Conservation (phyloP, 2,113 vertebrate genomes). For the Manacus vitellinus region DNA sequence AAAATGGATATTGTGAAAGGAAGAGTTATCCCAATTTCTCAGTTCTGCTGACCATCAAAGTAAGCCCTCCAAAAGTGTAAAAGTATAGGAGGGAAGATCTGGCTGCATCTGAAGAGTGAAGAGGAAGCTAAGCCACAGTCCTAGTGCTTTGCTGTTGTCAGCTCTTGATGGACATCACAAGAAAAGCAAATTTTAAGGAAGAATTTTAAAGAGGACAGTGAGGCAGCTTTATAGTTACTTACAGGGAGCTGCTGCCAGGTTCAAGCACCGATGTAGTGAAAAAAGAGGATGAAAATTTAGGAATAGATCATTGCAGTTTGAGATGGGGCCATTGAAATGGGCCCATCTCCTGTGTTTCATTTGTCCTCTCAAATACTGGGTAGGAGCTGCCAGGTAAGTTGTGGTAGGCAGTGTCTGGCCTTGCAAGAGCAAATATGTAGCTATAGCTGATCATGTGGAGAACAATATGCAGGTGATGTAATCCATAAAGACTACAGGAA, state of each 20-base stretch:
- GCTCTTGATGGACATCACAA: not conserved
- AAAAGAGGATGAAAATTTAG: not conserved
- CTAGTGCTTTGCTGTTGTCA: not conserved
- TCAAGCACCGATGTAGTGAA: accelerated
- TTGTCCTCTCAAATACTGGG: not conserved
- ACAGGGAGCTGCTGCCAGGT: not conserved
- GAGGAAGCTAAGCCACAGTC: not conserved
- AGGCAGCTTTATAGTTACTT: not conserved
- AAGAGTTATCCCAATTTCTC: not conserved
- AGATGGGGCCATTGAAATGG: not conserved
- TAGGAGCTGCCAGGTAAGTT: not conserved
- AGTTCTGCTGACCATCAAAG: not conserved
- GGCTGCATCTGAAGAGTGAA: not conserved
- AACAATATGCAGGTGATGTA: not conserved
- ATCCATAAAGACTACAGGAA: not conserved
- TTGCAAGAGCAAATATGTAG: not conserved
- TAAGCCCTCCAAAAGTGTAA: not conserved
- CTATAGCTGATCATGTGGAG: not conserved
- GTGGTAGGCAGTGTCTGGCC: not conserved
- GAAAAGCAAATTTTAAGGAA: not conserved
- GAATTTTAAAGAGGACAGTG: not conserved
- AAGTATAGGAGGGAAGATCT: not conserved
- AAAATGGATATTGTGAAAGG: not conserved
- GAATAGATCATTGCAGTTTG: not conserved
- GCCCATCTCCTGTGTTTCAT: not conserved